Percentiles rank a stretch among this genome's conserved stretches.
Conservation (phyloP, 1,140 invertebrate species). For the Macrosteles quadrilineatus region DNA sequence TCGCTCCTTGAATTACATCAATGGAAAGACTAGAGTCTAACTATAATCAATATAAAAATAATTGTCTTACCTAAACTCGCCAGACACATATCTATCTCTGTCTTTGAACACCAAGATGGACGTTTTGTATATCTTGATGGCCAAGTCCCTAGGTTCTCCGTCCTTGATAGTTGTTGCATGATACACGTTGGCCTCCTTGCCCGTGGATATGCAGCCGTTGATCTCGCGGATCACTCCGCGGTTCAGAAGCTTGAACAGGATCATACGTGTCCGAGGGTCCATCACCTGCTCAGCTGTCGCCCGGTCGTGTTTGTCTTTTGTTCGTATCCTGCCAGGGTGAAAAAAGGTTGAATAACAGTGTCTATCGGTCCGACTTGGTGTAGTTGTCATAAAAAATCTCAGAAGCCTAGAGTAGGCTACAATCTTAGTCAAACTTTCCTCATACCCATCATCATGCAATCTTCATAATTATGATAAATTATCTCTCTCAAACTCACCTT, state of each 20-base stretch:
- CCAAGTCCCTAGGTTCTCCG: slow-evolving; percentile 66
- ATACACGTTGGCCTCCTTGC: slow-evolving; percentile 99
- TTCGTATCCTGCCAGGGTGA: slow-evolving; percentile 64
- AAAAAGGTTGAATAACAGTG: no score
- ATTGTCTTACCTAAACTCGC: slow-evolving; percentile 89
- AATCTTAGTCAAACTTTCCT: no score
- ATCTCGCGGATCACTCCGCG: slow-evolving; percentile 78
- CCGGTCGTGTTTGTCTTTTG: slow-evolving; percentile 93
- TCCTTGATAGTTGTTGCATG: slow-evolving; percentile 71
- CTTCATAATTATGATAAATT: no score
- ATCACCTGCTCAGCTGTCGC: slow-evolving; percentile 97
- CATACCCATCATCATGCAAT: no score
- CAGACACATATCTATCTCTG: slow-evolving; percentile 95
- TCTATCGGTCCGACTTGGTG: no score
- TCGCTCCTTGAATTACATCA: no score
- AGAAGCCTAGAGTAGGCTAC: no score
- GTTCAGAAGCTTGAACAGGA: slow-evolving; percentile 91
- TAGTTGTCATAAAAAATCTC: no score
- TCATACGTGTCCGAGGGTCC: slow-evolving; percentile 93
- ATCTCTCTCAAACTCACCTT: no score
- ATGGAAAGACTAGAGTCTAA: no score
- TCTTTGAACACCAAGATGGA: slow-evolving; percentile 97
- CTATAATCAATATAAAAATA: no score
- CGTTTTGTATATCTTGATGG: slow-evolving; percentile 97
- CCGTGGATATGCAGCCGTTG: slow-evolving; percentile 95